These are phyloP conservation scores for Chitala chitala DNA, from an alignment of 2,113 vertebrate species.

Conservation along the genomic window DNA sequence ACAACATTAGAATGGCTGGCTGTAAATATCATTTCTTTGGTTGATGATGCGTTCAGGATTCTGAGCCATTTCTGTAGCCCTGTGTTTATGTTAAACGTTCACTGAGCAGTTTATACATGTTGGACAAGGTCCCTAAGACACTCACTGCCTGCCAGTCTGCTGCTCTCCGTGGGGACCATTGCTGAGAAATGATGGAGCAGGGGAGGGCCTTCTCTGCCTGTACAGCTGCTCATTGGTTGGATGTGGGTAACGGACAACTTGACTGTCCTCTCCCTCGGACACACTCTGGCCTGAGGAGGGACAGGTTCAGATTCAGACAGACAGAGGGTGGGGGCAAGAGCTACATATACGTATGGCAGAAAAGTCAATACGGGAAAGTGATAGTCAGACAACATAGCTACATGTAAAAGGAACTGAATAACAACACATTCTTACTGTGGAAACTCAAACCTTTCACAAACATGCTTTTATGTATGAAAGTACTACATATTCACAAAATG, in stretches of 20 bases:
- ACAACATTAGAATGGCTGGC: too few species aligned
- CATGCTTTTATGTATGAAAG: background rate
- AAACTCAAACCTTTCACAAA: background rate
- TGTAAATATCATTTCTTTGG: background rate
- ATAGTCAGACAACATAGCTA: too few species aligned
- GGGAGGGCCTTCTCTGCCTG: constrained; percentile 36
- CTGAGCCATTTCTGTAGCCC: background rate
- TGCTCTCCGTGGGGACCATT: constrained; percentile 34
- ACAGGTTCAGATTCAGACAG: background rate
- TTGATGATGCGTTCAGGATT: background rate
- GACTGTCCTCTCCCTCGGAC: constrained; percentile 48
- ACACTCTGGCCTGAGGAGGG: constrained; percentile 38
- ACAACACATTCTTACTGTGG: background rate
- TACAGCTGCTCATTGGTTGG: background rate
- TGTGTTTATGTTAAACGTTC: background rate
- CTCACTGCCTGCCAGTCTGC: constrained; percentile 62
- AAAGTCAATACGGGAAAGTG: background rate
- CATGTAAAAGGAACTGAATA: too few species aligned
- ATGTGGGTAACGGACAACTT: constrained; percentile 4
- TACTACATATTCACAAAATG: background rate
- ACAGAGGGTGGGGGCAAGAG: background rate
- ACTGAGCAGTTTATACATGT: too few species aligned
- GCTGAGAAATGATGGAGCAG: background rate
- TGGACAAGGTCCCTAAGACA: constrained; percentile 43
- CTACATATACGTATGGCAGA: background rate